phyloP scores from a whole-genome alignment of 2,888 invertebrate species.

The Cheilosia urbana region DNA sequence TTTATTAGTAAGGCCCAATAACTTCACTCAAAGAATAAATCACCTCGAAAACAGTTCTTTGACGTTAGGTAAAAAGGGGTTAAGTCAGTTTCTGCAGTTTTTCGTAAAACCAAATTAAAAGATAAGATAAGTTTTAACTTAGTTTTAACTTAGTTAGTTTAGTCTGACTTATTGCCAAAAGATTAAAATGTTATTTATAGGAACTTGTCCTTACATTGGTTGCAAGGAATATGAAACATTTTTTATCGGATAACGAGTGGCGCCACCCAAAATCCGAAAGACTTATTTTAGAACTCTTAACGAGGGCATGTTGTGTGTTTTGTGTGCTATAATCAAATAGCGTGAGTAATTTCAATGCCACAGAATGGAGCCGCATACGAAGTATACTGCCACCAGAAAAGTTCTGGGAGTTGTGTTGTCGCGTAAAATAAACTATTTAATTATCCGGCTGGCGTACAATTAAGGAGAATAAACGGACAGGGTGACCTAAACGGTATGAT shows the following conservation, averaged over 20 bases:
- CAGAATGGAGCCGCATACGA: constrained; percentile 17
- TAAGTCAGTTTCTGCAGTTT: no score
- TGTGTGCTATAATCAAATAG: not conserved
- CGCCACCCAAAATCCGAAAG: constrained; percentile 44
- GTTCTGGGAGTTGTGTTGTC: not conserved
- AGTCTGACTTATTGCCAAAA: no score
- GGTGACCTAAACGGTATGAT: not conserved
- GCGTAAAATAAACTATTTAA: not conserved
- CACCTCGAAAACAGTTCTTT: no score
- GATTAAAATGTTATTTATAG: no score
- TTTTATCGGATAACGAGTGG: constrained; percentile 40
- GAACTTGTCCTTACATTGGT: not conserved
- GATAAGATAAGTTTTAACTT: no score
- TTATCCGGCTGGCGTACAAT: not conserved
- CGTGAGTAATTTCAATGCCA: constrained; percentile 4
- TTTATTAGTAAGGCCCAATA: no score
- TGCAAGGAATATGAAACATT: constrained; percentile 7
- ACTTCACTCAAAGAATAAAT: no score
- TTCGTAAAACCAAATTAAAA: no score
- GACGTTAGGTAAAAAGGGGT: no score
- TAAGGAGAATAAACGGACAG: not conserved
- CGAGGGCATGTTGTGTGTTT: not conserved
- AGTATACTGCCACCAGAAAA: not conserved
- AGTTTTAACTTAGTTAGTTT: no score
- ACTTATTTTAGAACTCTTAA: not conserved